These are phyloP conservation scores for Auanema sp. DNA, from an alignment of 2,888 invertebrate genomes.

Conservation along the genomic window DNA sequence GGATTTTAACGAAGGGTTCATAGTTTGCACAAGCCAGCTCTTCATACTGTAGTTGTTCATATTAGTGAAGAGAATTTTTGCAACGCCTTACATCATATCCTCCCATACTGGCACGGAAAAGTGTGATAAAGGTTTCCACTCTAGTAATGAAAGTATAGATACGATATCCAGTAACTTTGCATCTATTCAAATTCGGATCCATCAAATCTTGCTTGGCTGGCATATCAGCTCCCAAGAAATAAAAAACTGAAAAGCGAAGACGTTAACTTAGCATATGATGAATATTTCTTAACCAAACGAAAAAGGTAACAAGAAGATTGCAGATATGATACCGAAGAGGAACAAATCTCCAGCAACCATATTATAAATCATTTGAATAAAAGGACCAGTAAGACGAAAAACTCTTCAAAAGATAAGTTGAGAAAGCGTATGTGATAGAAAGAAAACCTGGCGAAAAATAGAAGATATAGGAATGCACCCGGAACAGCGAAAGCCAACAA, in stretches of 20 bases:
- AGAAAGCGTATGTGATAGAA: not conserved
- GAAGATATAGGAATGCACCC: constrained; percentile 92
- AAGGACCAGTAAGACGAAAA: constrained; percentile 83
- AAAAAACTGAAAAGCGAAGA: constrained; percentile 66
- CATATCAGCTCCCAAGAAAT: constrained; percentile 83
- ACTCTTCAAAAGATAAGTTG: constrained; percentile 30
- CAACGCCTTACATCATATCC: constrained; percentile 88
- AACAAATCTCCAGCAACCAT: constrained; percentile 99
- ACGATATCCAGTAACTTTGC: constrained; percentile 55
- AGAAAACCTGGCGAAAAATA: constrained; percentile 95
- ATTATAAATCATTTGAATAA: constrained; percentile 98
- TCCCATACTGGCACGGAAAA: constrained; percentile 95
- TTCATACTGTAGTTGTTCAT: constrained; percentile 78
- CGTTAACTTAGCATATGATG: not conserved
- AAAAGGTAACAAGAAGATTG: constrained; percentile 89
- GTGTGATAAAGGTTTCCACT: constrained; percentile 91
- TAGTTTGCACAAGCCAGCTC: constrained; percentile 87
- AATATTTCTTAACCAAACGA: constrained; percentile 82
- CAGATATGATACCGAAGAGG: constrained; percentile 94
- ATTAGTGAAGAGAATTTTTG: not conserved
- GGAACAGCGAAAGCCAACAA: constrained; percentile 88
- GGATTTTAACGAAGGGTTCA: constrained; percentile 86
- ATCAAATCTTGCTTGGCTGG: constrained; percentile 55
- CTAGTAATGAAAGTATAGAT: constrained; percentile 72
- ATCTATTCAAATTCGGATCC: constrained; percentile 13